Evolutionary conservation across 2,888 invertebrate species (phyloP).

Genomic region (Agrenia bidenticulata): DNA sequence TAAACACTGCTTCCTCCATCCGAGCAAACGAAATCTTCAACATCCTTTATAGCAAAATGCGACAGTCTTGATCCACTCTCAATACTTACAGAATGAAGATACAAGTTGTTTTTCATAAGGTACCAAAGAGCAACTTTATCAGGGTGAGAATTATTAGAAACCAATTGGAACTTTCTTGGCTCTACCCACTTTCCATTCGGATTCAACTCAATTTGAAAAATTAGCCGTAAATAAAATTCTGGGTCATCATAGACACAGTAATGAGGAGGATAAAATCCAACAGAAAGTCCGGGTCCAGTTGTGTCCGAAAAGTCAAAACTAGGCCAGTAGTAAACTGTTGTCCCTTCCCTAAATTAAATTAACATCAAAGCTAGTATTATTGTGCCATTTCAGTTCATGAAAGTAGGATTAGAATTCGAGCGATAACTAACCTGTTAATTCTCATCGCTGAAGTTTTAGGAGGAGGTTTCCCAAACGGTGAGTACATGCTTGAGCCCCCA

Average conservation of each 20-base stretch:
- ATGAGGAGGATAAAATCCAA: conserved; percentile 52
- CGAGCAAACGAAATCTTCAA: conserved; percentile 45
- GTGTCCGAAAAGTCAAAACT: conserved; percentile 46
- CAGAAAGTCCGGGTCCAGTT: conserved; percentile 40
- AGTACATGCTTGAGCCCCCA: conserved; percentile 37
- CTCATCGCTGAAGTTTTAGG: conserved; percentile 34
- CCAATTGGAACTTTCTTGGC: conserved; percentile 43
- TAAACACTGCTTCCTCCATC: conserved; percentile 22
- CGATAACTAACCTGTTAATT: conserved; percentile 46
- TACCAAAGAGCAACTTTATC: conserved; percentile 35
- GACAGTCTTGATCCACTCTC: conserved; percentile 37
- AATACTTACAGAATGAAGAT: conserved; percentile 42
- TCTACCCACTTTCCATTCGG: conserved; percentile 44
- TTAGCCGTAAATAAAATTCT: conserved; percentile 41
- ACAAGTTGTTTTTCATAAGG: conserved; percentile 44
- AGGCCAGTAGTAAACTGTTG: conserved; percentile 48
- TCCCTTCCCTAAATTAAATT: conserved; percentile 51
- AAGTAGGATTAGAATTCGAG: too few relatives aligned
- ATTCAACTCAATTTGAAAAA: conserved; percentile 44
- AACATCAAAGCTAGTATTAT: too few relatives aligned
- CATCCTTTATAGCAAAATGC: conserved; percentile 39
- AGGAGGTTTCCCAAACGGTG: conserved; percentile 29
- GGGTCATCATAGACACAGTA: conserved; percentile 51
- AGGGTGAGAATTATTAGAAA: neutral
- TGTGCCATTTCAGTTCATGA: too few relatives aligned